These are phyloP conservation scores for Aphelenchoides besseyi DNA, from an alignment of 1,140 invertebrate species.

Conservation along the genomic window DNA sequence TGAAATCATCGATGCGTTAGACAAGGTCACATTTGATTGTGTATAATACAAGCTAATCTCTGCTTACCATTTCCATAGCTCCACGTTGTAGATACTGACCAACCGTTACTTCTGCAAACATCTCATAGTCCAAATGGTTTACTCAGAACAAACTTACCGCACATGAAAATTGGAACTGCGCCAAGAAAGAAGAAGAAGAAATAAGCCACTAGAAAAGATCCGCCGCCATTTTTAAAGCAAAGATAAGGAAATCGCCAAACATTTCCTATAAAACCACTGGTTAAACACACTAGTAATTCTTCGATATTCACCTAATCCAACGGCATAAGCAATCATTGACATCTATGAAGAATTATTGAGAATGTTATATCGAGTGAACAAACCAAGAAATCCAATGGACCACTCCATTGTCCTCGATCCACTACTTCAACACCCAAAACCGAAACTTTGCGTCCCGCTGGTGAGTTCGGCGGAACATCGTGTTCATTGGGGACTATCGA, in stretches of 20 bases:
- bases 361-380: constrained; percentile 34
- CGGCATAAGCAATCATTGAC: constrained; percentile 76
- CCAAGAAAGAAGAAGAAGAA: constrained; percentile 63
- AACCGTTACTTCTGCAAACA: constrained; percentile 72
- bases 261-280: too few species aligned
- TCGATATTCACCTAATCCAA: constrained; percentile 69
- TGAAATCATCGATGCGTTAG: constrained; percentile 70
- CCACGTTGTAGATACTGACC: constrained; percentile 77
- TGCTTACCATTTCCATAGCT: constrained; percentile 72
- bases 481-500: constrained; percentile 19
- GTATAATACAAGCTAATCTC: too few species aligned
- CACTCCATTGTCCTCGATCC: constrained; percentile 58
- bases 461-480: constrained; percentile 24
- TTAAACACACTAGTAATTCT: constrained; percentile 39
- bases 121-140: too few species aligned
- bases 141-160: not conserved
- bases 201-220: constrained; percentile 61
- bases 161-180: constrained; percentile 71
- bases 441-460: constrained; percentile 42
- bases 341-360: constrained; percentile 28
- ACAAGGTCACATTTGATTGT: not conserved
- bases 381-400: constrained; percentile 49
- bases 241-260: constrained; percentile 66
- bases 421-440: constrained; percentile 47
- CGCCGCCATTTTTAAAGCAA: constrained; percentile 66